Evolutionary conservation across 2,888 invertebrate species (phyloP).

Genomic region (Melieria picta): DNA sequence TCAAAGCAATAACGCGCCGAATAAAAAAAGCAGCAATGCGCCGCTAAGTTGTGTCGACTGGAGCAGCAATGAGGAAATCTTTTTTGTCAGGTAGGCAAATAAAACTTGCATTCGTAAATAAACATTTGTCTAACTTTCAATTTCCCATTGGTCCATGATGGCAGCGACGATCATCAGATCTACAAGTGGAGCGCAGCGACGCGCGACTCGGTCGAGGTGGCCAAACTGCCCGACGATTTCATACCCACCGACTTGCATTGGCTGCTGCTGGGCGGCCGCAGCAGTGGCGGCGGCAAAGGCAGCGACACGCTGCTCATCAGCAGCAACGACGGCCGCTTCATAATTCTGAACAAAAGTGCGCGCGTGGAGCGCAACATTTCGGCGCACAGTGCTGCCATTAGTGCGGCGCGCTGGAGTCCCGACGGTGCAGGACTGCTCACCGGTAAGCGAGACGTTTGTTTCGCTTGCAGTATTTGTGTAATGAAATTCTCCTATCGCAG

Average conservation of each 20-base stretch:
- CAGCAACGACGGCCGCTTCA: slow-evolving; percentile 89
- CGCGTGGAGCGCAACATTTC: slow-evolving; percentile 92
- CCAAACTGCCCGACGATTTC: slow-evolving; percentile 83
- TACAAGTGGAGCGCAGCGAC: slow-evolving; percentile 88
- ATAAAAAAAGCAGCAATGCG: slow-evolving; percentile 64
- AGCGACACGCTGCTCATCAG: slow-evolving; percentile 84
- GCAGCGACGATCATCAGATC: slow-evolving; percentile 91
- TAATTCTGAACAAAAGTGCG: slow-evolving; percentile 88
- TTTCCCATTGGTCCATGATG: no score
- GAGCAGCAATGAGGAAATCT: slow-evolving; percentile 93
- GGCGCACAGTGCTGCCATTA: slow-evolving; percentile 91
- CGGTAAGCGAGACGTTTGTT: slow-evolving; percentile 35
- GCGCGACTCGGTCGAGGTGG: slow-evolving; percentile 79
- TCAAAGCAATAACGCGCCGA: slow-evolving; percentile 20
- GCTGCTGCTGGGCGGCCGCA: slow-evolving; percentile 68
- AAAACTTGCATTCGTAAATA: neutral
- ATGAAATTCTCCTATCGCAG: slow-evolving; percentile 65
- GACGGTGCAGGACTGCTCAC: slow-evolving; percentile 94
- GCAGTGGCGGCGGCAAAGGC: slow-evolving; percentile 64
- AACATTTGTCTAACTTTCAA: neutral
- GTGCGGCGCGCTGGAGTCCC: slow-evolving; percentile 91
- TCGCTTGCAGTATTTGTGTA: neutral
- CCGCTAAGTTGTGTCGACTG: slow-evolving; percentile 92
- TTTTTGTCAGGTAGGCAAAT: slow-evolving; percentile 80
- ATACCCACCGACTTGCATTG: slow-evolving; percentile 92